phyloP scores from a whole-genome alignment of 2,113 vertebrate species.

The Sceloporus tristichus region DNA sequence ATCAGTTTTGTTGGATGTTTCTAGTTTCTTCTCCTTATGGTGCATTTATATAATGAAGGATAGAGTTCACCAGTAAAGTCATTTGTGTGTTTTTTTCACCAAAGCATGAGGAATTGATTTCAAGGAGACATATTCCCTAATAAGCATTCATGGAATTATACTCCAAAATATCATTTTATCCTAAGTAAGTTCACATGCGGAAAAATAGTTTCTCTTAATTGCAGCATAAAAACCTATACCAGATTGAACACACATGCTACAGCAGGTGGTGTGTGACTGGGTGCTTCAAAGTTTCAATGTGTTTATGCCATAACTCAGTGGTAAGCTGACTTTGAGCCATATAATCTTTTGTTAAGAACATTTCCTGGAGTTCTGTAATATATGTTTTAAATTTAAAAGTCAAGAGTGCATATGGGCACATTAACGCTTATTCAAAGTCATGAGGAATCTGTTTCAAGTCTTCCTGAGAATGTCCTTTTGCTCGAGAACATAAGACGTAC shows the following conservation, averaged over 20 bases:
- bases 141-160: not conserved
- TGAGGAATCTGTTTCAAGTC: not conserved
- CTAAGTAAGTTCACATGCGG: not conserved
- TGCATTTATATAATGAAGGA: too few species aligned
- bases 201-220: slow-evolving; percentile 14
- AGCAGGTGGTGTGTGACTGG: slow-evolving; percentile 12
- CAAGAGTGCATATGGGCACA: not conserved
- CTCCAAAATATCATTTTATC: not conserved
- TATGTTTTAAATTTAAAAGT: not conserved
- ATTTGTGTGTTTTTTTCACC: too few species aligned
- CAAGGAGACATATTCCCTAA: not conserved
- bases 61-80: too few species aligned
- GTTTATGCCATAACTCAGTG: slow-evolving; percentile 2
- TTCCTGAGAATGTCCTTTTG: not conserved
- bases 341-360: not conserved
- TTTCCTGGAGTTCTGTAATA: not conserved
- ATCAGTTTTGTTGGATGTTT: too few species aligned
- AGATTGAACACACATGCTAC: not conserved
- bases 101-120: not conserved
- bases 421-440: not conserved
- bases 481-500: not conserved
- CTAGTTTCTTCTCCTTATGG: too few species aligned
- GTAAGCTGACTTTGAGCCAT: not conserved
- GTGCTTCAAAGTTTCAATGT: not conserved
- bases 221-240: not conserved